Conservation (phyloP, 2,888 invertebrate species). For the Ochropleura plecta region DNA sequence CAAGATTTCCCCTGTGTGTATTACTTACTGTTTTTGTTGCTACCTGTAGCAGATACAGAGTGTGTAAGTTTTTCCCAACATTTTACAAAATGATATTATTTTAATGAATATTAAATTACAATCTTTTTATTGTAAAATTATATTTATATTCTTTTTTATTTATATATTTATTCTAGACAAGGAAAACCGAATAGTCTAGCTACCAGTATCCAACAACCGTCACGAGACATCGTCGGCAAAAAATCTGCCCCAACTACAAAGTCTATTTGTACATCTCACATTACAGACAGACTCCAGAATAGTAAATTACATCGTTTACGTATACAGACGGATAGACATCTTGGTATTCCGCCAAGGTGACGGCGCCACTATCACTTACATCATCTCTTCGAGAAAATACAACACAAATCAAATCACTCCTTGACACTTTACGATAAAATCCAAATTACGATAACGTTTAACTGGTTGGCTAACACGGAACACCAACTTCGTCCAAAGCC, state of each 20-base stretch:
- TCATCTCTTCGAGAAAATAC: slow-evolving; percentile 58
- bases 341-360: slow-evolving; percentile 79
- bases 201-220: background rate
- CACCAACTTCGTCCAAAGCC: slow-evolving; percentile 29
- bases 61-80: background rate
- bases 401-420: slow-evolving; percentile 47
- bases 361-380: slow-evolving; percentile 70
- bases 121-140: background rate
- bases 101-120: slow-evolving; percentile 1
- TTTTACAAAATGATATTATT: background rate
- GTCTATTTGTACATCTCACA: slow-evolving; percentile 59
- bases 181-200: background rate
- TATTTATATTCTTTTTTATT: background rate
- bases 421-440: slow-evolving; percentile 43
- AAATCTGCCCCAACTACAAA: slow-evolving; percentile 24
- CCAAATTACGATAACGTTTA: slow-evolving; percentile 21
- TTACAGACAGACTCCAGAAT: slow-evolving; percentile 73
- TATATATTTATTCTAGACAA: slow-evolving; percentile 1
- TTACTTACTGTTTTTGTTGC: slow-evolving; percentile 1
- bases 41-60: background rate
- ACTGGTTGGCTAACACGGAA: slow-evolving; percentile 30
- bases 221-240: slow-evolving; percentile 22
- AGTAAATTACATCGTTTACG: slow-evolving; percentile 71
- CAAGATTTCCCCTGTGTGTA: slow-evolving; percentile 1
- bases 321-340: slow-evolving; percentile 69